Percentiles rank a stretch among this genome's conserved stretches.
Conservation (phyloP, 2,113 vertebrate genomes). For the Poecile atricapillus region DNA sequence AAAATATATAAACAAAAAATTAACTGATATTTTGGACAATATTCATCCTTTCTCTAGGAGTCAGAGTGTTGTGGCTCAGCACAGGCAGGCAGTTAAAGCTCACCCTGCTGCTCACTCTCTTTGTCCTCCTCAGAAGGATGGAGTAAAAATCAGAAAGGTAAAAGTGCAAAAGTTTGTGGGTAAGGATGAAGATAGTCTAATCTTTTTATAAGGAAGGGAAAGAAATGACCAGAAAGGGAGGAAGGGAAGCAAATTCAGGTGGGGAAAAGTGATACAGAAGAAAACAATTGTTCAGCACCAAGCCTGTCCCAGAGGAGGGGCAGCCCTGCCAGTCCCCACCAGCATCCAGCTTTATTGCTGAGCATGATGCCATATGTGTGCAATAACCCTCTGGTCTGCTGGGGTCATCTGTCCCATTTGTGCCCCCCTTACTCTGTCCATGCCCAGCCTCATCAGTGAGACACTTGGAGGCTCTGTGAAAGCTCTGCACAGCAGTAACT, state of each 20-base stretch:
- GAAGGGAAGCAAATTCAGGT: not conserved
- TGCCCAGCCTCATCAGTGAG: not conserved
- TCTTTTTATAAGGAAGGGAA: not conserved
- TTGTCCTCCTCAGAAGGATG: not conserved
- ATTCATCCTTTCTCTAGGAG: not conserved
- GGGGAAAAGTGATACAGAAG: not conserved
- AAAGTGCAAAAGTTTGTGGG: not conserved
- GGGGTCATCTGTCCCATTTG: not conserved
- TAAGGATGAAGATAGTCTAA: not conserved
- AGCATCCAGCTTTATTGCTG: not conserved
- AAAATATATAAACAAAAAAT: not conserved
- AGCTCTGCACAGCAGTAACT: not conserved
- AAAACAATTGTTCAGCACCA: not conserved
- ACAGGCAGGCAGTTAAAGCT: not conserved
- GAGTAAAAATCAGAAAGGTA: not conserved
- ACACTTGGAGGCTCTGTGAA: not conserved
- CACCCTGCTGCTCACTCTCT: not conserved
- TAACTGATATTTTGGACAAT: not conserved
- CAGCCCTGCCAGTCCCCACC: not conserved
- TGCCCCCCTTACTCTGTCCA: not conserved
- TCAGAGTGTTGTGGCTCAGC: not conserved
- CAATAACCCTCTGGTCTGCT: not conserved
- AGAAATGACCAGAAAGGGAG: not conserved
- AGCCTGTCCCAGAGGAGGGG: not conserved
- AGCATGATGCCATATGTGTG: not conserved